These are phyloP conservation scores for Calephelis nemesis DNA, from an alignment of 1,140 invertebrate genomes.

Conservation along the genomic window DNA sequence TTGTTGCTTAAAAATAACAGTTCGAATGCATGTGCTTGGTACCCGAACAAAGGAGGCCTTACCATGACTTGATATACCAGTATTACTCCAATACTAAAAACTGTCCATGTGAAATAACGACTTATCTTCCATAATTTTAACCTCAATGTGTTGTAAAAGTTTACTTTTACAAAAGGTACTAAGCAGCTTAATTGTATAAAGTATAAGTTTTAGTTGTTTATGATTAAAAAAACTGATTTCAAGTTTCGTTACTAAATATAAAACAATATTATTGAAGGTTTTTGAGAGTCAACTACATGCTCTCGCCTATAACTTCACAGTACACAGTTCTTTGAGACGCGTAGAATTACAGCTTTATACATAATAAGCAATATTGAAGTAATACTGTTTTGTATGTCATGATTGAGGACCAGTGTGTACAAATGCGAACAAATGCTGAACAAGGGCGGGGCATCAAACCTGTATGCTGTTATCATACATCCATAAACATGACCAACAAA, in stretches of 20 bases:
- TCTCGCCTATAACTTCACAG: too few relatives aligned
- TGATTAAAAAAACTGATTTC: too few relatives aligned
- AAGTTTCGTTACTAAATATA: too few relatives aligned
- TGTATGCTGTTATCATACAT: not conserved
- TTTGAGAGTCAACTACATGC: too few relatives aligned
- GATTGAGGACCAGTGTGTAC: slow-evolving; percentile 20
- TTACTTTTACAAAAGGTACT: too few relatives aligned
- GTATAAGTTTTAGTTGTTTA: too few relatives aligned
- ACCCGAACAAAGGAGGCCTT: slow-evolving; percentile 35
- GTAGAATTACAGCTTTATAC: not conserved
- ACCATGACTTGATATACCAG: slow-evolving; percentile 1
- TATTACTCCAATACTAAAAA: slow-evolving; percentile 22
- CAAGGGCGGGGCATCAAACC: slow-evolving; percentile 22
- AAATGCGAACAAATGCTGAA: slow-evolving; percentile 40
- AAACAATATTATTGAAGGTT: too few relatives aligned
- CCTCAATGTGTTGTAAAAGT: too few relatives aligned
- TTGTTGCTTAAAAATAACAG: slow-evolving; percentile 71
- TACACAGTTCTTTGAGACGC: too few relatives aligned
- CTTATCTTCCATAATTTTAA: too few relatives aligned
- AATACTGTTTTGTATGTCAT: slow-evolving; percentile 25
- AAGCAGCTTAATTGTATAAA: slow-evolving; percentile 29
- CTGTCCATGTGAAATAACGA: too few relatives aligned
- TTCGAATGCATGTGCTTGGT: slow-evolving; percentile 37
- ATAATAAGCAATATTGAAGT: too few relatives aligned
- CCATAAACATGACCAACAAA: not conserved